Conservation (phyloP, 2,113 vertebrate species). For the Neotoma lepida region DNA sequence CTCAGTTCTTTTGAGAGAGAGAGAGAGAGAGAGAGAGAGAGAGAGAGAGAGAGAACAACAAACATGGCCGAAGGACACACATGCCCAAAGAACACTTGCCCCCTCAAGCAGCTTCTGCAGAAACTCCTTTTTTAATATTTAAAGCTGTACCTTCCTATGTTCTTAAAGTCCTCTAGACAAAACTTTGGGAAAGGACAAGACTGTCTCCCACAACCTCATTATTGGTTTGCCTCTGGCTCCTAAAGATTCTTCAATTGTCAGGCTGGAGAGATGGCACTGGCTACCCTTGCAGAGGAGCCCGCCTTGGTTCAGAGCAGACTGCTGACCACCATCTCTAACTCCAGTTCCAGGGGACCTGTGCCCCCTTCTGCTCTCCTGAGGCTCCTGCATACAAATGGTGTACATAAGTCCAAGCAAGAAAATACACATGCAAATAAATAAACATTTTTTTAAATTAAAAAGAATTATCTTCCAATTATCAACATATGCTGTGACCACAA, state of each 20-base stretch:
- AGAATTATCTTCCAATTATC: not conserved
- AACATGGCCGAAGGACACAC: too few species aligned
- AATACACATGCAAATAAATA: not conserved
- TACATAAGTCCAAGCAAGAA: not conserved
- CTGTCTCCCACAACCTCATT: not conserved
- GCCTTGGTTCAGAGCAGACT: not conserved
- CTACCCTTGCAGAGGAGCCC: not conserved
- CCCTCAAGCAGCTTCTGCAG: not conserved
- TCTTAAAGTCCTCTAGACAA: not conserved
- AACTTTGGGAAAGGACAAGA: not conserved
- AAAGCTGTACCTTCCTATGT: not conserved
- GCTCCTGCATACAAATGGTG: not conserved
- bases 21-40: not conserved
- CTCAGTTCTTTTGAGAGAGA: not conserved
- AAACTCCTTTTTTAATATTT: not conserved
- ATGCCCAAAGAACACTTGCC: not conserved
- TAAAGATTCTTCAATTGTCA: conserved; percentile 5
- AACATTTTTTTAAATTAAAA: not conserved
- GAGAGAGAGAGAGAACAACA: not conserved
- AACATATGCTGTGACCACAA: not conserved
- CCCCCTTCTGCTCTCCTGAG: not conserved
- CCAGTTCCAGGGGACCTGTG: not conserved
- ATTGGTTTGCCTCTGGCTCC: not conserved
- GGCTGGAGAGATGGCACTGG: not conserved
- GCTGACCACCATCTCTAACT: not conserved